These are phyloP conservation scores for Volucella inanis DNA, from an alignment of 2,888 invertebrate species.

Conservation along the genomic window DNA sequence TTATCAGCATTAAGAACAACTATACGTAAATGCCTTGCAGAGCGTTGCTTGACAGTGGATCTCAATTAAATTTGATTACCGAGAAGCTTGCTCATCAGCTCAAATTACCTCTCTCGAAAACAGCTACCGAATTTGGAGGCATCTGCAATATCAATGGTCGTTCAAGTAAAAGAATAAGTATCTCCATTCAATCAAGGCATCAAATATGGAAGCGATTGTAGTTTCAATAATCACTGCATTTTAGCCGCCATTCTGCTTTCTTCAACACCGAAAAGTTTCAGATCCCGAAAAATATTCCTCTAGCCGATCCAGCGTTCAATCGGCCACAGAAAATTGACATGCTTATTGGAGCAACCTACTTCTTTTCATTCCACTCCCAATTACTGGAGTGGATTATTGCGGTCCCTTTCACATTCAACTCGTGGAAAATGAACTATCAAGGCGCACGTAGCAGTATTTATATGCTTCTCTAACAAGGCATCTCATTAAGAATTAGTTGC, in stretches of 20 bases:
- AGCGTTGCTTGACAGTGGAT: conserved; percentile 5
- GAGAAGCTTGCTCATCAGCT: too few species aligned
- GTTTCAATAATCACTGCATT: neutral
- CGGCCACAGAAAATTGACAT: conserved; percentile 4
- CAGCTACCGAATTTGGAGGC: too few species aligned
- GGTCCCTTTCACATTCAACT: too few species aligned
- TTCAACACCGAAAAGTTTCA: neutral
- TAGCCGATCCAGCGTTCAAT: conserved; percentile 12
- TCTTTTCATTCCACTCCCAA: neutral
- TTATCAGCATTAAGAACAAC: neutral
- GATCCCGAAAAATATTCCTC: neutral
- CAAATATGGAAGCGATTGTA: conserved; percentile 9
- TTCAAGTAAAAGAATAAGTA: neutral
- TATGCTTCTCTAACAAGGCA: too few species aligned
- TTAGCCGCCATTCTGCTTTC: neutral
- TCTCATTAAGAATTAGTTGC: too few species aligned
- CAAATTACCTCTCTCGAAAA: too few species aligned
- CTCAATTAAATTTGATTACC: neutral
- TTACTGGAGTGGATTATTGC: neutral
- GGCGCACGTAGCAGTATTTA: too few species aligned
- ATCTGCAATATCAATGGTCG: neutral
- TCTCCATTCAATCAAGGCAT: neutral
- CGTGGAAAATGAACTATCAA: too few species aligned
- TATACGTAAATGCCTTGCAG: neutral
- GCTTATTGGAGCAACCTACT: conserved; percentile 17